phyloP scores from a whole-genome alignment of 2,113 vertebrate genomes.

The Oncorhynchus kisutch region DNA sequence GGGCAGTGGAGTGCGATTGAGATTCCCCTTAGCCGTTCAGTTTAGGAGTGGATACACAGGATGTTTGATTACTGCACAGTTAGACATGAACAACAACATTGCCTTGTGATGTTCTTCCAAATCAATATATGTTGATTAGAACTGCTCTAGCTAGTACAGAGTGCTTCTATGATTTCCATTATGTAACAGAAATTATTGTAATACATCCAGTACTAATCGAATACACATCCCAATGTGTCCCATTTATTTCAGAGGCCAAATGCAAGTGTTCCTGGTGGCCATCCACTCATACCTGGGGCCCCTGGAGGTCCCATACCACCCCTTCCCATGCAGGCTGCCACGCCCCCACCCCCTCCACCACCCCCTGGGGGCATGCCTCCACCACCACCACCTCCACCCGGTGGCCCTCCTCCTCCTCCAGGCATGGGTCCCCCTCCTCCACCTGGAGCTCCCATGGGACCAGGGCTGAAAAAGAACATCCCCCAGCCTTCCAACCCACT shows the following conservation, averaged over 20 bases:
- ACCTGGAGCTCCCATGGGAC: conserved; percentile 83
- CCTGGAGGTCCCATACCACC: conserved; percentile 81
- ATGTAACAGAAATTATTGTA: too few relatives aligned
- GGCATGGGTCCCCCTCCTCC: conserved; percentile 79
- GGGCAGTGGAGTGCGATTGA: too few relatives aligned
- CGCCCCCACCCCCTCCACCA: conserved; percentile 67
- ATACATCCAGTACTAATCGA: too few relatives aligned
- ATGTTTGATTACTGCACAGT: background rate
- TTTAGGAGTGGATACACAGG: background rate
- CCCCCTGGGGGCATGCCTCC: conserved; percentile 66
- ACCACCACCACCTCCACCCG: conserved; percentile 83
- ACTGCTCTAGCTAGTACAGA: background rate
- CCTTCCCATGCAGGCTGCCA: conserved; percentile 46
- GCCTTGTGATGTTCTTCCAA: background rate
- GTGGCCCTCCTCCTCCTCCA: conserved; percentile 83
- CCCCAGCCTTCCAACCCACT: conserved; percentile 90
- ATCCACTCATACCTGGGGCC: conserved; percentile 70
- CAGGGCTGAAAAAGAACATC: conserved; percentile 84
- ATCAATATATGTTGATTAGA: background rate
- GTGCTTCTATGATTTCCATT: too few relatives aligned
- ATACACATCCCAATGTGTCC: conserved; percentile 54
- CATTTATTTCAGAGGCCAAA: conserved; percentile 75
- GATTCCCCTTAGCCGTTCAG: background rate
- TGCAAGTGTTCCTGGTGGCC: conserved; percentile 81
- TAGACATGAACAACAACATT: background rate